A percentile compares a stretch with the other conserved stretches of the same genome.
phyloP scores from a whole-genome alignment of 2,113 vertebrate genomes.

The Aptenodytes patagonicus region DNA sequence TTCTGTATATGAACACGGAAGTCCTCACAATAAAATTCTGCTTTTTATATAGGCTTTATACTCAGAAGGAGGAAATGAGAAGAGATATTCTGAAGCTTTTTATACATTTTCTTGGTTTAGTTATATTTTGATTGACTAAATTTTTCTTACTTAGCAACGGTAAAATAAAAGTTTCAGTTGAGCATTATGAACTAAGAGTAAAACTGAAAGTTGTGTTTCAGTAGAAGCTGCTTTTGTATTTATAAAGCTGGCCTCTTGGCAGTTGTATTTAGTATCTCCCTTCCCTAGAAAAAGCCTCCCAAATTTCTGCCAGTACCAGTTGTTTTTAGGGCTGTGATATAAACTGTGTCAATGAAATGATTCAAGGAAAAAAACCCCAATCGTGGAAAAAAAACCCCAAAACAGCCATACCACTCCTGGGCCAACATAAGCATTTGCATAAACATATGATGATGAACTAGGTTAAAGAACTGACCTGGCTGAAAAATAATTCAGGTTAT shows the following conservation, averaged over 20 bases:
- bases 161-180: background rate
- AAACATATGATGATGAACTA: background rate
- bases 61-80: background rate
- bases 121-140: background rate
- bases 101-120: background rate
- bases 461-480: background rate
- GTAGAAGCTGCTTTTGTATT: background rate
- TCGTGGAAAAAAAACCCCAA: background rate
- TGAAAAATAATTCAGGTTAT: background rate
- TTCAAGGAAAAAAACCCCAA: background rate
- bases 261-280: background rate
- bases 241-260: background rate
- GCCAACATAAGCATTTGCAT: background rate
- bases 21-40: background rate
- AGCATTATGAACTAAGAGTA: background rate
- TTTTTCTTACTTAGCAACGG: background rate
- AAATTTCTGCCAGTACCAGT: background rate
- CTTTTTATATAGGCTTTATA: background rate
- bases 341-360: background rate
- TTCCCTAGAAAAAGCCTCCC: background rate
- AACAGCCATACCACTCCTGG: background rate
- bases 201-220: background rate
- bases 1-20: background rate
- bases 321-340: background rate
- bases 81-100: background rate